Conservation (phyloP, 2,113 vertebrate species). For the Siniperca knerii region DNA sequence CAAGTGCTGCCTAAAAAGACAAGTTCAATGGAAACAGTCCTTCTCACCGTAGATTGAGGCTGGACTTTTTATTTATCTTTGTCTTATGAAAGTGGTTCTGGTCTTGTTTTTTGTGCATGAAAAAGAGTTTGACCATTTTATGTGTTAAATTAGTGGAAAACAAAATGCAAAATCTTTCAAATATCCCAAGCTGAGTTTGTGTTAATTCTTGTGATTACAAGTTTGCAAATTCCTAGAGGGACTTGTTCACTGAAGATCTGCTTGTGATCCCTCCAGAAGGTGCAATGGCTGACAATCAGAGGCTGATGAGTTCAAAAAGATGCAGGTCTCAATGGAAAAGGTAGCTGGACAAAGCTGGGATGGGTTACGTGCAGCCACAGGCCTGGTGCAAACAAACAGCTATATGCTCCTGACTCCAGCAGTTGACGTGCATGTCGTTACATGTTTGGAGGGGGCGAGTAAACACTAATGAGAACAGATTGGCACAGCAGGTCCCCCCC, state of each 20-base stretch:
- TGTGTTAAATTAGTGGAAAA: neutral
- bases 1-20: neutral
- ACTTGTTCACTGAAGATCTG: neutral
- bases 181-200: neutral
- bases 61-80: neutral
- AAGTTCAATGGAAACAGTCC: neutral
- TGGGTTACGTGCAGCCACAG: slow-evolving; percentile 27
- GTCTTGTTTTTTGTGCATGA: neutral
- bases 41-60: neutral
- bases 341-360: neutral
- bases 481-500: slow-evolving; percentile 59
- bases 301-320: neutral
- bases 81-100: neutral
- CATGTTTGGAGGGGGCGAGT: slow-evolving; percentile 60
- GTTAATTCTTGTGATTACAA: neutral
- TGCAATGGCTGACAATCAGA: neutral
- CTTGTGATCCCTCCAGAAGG: slow-evolving; percentile 22
- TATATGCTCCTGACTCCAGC: slow-evolving; percentile 35
- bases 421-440: slow-evolving; percentile 51
- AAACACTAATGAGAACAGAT: slow-evolving; percentile 72
- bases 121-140: neutral
- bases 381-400: slow-evolving; percentile 34
- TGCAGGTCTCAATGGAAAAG: neutral
- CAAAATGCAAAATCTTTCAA: neutral
- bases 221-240: neutral